Evolutionary conservation across 2,113 vertebrate genomes (phyloP).

Genomic region (Pituophis catenifer): DNA sequence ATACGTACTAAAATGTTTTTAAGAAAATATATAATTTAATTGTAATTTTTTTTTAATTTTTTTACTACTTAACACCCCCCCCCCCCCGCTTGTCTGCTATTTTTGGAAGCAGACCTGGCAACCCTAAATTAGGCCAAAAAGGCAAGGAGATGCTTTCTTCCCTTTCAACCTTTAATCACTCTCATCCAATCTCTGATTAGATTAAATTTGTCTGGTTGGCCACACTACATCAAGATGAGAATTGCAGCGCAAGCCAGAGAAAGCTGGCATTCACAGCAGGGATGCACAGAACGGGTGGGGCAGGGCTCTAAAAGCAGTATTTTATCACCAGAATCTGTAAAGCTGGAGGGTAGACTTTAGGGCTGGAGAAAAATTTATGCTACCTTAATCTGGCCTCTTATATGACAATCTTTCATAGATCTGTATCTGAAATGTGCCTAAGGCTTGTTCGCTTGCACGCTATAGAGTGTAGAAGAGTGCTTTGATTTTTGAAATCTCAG

Average conservation of each 20-base stretch:
- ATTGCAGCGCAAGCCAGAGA: not conserved
- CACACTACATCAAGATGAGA: not conserved
- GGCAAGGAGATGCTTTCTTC: not conserved
- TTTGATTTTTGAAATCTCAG: conserved; percentile 15
- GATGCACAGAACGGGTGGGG: not conserved
- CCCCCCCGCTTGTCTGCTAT: too few relatives aligned
- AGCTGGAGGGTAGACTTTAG: conserved; percentile 21
- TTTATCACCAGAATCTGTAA: conserved; percentile 11
- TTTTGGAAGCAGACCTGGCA: too few relatives aligned
- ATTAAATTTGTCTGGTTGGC: not conserved
- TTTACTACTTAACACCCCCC: too few relatives aligned
- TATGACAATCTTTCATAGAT: conserved; percentile 2
- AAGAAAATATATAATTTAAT: too few relatives aligned
- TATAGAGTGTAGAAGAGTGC: not conserved
- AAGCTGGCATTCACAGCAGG: not conserved
- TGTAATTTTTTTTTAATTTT: too few relatives aligned
- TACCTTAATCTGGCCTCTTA: conserved; percentile 24
- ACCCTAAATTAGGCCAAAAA: not conserved
- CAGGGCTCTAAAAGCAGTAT: not conserved
- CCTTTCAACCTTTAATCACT: not conserved
- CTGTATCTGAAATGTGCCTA: conserved; percentile 20
- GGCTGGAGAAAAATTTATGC: not conserved
- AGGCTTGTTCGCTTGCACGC: not conserved
- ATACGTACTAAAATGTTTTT: too few relatives aligned
- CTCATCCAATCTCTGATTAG: not conserved